phyloP scores from a whole-genome alignment of 2,888 invertebrate genomes.

The Hydraecia micacea region DNA sequence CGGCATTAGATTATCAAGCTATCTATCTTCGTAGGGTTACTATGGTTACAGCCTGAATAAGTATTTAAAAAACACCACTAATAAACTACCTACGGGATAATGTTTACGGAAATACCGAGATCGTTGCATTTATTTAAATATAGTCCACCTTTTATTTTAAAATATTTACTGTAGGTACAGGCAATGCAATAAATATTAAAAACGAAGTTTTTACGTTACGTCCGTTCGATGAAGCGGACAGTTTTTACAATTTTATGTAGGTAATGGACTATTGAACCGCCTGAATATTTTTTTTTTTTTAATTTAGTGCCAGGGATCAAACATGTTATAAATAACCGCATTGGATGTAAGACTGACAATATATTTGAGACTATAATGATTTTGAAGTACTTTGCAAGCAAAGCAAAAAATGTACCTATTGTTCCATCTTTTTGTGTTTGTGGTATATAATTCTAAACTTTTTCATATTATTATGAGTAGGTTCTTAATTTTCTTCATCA shows the following conservation, averaged over 20 bases:
- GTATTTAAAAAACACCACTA: neutral
- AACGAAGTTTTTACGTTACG: constrained; percentile 3
- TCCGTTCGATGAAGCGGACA: constrained; percentile 8
- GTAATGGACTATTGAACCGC: constrained; percentile 2
- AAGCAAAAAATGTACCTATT: neutral
- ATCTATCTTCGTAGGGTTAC: neutral
- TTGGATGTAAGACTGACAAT: neutral
- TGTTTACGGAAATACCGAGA: neutral
- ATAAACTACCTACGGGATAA: neutral
- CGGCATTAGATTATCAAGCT: neutral
- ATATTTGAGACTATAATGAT: neutral
- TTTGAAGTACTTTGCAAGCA: neutral
- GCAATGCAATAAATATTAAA: constrained; percentile 13
- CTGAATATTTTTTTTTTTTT: neutral
- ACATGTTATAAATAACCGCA: neutral
- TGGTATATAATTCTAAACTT: neutral
- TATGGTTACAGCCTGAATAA: neutral
- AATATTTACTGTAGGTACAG: neutral
- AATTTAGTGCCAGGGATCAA: too few relatives aligned
- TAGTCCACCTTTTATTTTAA: neutral
- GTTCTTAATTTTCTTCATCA: neutral
- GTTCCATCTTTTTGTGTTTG: neutral
- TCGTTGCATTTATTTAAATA: neutral
- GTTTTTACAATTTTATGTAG: constrained; percentile 11
- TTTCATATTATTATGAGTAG: neutral